Percentiles rank a stretch among this genome's conserved stretches.
Evolutionary conservation across 2,888 invertebrate species (phyloP).

Genomic region (Tridacna crocea): DNA sequence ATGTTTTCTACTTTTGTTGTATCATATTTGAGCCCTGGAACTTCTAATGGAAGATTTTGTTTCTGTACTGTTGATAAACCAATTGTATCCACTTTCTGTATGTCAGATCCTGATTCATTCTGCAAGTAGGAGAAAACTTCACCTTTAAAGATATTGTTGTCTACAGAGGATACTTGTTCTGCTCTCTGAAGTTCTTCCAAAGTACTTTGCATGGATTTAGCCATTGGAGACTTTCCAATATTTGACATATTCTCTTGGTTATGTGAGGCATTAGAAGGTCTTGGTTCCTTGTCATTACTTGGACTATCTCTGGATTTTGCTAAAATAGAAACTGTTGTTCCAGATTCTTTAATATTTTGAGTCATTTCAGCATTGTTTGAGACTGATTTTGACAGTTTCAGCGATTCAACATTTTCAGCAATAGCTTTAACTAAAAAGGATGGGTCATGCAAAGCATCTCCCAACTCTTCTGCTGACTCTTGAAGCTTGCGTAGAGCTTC

Average conservation of each 20-base stretch:
- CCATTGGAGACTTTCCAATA: slow-evolving; percentile 27
- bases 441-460: slow-evolving; percentile 51
- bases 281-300: background rate
- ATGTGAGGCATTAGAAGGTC: background rate
- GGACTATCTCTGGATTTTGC: background rate
- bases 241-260: background rate
- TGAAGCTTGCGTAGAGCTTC: slow-evolving; percentile 54
- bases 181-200: slow-evolving; percentile 42
- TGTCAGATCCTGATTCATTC: background rate
- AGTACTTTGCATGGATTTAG: slow-evolving; percentile 51
- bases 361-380: background rate
- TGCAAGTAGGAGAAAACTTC: background rate
- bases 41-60: background rate
- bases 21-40: background rate
- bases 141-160: background rate
- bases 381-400: slow-evolving; percentile 10
- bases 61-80: background rate
- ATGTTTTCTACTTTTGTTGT: background rate
- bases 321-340: background rate
- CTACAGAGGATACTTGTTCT: slow-evolving; percentile 4
- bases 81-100: background rate
- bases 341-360: background rate
- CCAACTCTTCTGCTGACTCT: slow-evolving; percentile 54
- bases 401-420: slow-evolving; percentile 54
- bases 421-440: slow-evolving; percentile 56